phyloP scores from a whole-genome alignment of 2,888 invertebrate genomes.

The Philonicus albiceps region DNA sequence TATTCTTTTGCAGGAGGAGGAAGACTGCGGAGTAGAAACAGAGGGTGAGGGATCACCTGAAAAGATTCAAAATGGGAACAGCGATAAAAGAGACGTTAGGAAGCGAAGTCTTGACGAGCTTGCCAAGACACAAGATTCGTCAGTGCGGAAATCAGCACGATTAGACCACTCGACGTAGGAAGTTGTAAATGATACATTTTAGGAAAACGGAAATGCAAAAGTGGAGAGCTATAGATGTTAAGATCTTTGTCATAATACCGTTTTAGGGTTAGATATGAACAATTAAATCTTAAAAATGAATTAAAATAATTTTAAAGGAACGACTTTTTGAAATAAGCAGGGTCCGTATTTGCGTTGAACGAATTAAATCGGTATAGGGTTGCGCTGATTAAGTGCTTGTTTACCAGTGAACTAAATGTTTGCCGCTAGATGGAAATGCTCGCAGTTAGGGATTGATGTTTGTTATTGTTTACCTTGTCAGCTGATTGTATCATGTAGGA shows the following conservation, averaged over 20 bases:
- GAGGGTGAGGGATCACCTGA: conserved; percentile 42
- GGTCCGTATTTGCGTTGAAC: not conserved
- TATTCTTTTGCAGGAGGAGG: conserved; percentile 43
- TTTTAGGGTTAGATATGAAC: conserved; percentile 25
- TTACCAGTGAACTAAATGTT: not conserved
- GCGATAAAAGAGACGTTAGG: not conserved
- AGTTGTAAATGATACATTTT: not conserved
- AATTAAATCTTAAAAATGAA: not conserved
- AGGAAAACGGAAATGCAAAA: not conserved
- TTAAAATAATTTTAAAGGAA: not conserved
- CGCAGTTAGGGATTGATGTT: not conserved
- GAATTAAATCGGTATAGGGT: not conserved
- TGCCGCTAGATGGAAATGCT: not conserved
- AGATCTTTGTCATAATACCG: conserved; percentile 3
- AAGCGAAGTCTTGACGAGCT: conserved; percentile 39
- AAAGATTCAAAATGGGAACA: conserved; percentile 41
- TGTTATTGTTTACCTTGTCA: not conserved
- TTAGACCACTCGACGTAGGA: conserved; percentile 4
- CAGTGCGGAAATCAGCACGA: conserved; percentile 40
- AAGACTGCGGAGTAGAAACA: conserved; percentile 42
- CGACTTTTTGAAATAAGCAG: not conserved
- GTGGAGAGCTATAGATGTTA: conserved; percentile 6
- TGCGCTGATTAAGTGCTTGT: not conserved
- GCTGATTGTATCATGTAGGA: not conserved
- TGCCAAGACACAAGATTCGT: not conserved